Evolutionary conservation across 1,140 invertebrate species (phyloP).

Genomic region (Dreissena rostriformis): DNA sequence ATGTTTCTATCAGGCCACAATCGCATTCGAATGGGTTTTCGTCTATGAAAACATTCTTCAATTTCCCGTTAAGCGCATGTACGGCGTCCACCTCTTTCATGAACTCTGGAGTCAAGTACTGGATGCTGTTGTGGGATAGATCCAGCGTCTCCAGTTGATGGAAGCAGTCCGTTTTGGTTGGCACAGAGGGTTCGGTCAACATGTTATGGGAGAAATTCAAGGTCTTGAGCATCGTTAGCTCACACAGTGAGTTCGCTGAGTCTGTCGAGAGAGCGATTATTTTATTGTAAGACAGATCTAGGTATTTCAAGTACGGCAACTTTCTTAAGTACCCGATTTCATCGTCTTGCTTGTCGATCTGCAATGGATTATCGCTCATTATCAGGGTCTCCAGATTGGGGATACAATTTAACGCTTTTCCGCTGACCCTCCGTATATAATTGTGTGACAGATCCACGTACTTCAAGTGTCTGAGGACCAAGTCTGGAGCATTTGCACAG

Average conservation of each 20-base stretch:
- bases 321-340: constrained; percentile 45
- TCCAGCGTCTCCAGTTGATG: constrained; percentile 23
- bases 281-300: constrained; percentile 54
- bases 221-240: constrained; percentile 18
- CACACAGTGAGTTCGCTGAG: constrained; percentile 45
- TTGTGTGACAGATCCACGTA: constrained; percentile 58
- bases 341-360: constrained; percentile 4
- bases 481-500: constrained; percentile 13
- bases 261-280: constrained; percentile 31
- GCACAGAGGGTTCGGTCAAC: constrained; percentile 14
- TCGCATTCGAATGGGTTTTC: constrained; percentile 50
- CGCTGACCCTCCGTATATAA: constrained; percentile 46
- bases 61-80: not conserved
- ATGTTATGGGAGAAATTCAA: constrained; percentile 55
- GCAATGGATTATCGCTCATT: constrained; percentile 54
- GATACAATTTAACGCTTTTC: constrained; percentile 55
- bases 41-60: constrained; percentile 27
- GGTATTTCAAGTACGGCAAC: constrained; percentile 5
- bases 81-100: constrained; percentile 3
- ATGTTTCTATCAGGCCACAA: constrained; percentile 44
- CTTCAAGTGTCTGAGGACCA: constrained; percentile 8
- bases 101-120: constrained; percentile 9
- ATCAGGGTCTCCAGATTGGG: constrained; percentile 41
- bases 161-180: constrained; percentile 29
- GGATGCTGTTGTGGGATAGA: constrained; percentile 50